Conservation (phyloP, 2,113 vertebrate genomes). For the Micronisus gabar region DNA sequence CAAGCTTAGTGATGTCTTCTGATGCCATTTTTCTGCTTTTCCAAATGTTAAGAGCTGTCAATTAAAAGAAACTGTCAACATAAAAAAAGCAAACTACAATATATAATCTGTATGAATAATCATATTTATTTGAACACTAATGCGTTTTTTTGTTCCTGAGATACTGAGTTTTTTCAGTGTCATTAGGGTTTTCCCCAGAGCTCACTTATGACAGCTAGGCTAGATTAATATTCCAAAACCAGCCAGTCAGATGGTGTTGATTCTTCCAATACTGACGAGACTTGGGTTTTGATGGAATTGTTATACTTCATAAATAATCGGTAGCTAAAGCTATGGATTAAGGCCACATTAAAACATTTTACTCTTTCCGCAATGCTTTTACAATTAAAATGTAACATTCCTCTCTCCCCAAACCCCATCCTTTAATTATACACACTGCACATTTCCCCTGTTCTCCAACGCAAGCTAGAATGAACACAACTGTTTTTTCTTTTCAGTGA, state of each 20-base stretch:
- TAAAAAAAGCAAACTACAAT: neutral
- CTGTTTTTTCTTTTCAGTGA: neutral
- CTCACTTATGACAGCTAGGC: neutral
- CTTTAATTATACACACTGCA: neutral
- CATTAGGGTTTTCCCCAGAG: neutral
- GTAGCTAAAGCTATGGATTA: neutral
- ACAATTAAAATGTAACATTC: neutral
- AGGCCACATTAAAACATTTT: neutral
- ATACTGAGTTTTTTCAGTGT: neutral
- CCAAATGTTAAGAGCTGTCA: neutral
- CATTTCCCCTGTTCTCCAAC: neutral
- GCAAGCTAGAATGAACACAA: neutral
- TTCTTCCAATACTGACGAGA: neutral
- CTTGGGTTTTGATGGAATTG: neutral
- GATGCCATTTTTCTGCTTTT: slow-evolving; percentile 83
- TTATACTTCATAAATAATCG: neutral
- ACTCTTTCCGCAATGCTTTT: neutral
- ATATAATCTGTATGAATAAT: neutral
- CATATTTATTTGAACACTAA: neutral
- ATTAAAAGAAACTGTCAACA: neutral
- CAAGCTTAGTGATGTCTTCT: slow-evolving; percentile 87
- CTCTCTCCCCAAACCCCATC: neutral
- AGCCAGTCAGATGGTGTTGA: neutral
- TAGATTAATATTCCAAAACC: neutral
- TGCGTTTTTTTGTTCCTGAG: neutral